Evolutionary conservation across 2,888 invertebrate species (phyloP), one percentile per base, ranked within the genome.

Genomic region (Leucophenga montana): DNA sequence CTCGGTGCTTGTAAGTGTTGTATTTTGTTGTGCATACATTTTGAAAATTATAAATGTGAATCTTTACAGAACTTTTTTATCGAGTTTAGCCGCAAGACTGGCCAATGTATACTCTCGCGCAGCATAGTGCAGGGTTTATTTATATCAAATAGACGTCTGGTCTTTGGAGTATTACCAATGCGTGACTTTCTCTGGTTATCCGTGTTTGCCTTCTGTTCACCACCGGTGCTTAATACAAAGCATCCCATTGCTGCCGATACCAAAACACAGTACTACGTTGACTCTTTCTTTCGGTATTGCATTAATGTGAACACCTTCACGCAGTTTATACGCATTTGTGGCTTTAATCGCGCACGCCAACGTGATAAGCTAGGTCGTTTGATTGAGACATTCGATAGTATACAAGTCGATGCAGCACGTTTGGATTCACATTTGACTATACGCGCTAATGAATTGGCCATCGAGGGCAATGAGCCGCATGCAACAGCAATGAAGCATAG

Each of bases 301-400:
- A 83, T 84, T 70, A 87, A 84, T 69, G 93, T 95, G 71, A 92
- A 95, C 50, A 95, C 97, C 5, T 96, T 98, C 86, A 94, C 94
- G 11, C 94, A 93, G 78, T 90, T 98, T 69, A 90, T 98, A 71
- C 95, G 96, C 83, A 92, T 97, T 71, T 96, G 95, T 86, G 98
- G 99, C 0, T 97, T 97, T 88, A 99, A 99, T 89, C 91, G 97
- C 77, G 98, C 99, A 4, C 90, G 99, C 44, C 98, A 98, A 88
- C 91, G 98, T 69, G 98, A 99, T 87, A 97, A 97, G 89, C 90
- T 98, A 69, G 96, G 95, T 0, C 92, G 95, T 81, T 90, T 97
- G 67, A 90, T 99, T 56, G 98, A 98, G 79, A 86, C 86, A 22
- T 95, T 99, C 85, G 95, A 95, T 1, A 92, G 93, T 31, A 90